These are phyloP conservation scores for Liasis olivaceus DNA, from an alignment of 2,797 vertebrate genomes.

Conservation along the genomic window DNA sequence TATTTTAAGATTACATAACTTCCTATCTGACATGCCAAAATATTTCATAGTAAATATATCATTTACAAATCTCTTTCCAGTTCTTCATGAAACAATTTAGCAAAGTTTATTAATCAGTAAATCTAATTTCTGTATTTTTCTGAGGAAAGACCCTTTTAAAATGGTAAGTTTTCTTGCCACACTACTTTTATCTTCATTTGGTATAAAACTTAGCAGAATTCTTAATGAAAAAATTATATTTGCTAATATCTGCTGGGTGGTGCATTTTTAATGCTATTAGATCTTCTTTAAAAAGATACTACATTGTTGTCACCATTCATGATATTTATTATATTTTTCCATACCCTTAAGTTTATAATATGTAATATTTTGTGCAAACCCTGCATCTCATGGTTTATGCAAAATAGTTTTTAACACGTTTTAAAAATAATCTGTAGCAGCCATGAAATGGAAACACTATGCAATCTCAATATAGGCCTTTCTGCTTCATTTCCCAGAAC, in stretches of 20 bases:
- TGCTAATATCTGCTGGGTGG: conserved; percentile 18
- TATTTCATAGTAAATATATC: neutral
- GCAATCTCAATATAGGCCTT: neutral
- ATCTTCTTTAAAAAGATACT: conserved; percentile 31
- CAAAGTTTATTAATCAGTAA: neutral
- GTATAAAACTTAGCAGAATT: neutral
- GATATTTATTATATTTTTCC: no score
- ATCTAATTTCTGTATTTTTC: neutral
- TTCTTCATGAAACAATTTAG: neutral
- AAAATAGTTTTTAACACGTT: conserved; percentile 51
- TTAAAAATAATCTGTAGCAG: neutral
- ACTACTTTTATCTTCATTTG: neutral
- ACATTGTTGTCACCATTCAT: neutral
- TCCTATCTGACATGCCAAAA: neutral
- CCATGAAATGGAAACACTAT: conserved; percentile 10
- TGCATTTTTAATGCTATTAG: conserved; percentile 30
- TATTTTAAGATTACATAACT: neutral
- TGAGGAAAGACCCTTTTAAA: neutral
- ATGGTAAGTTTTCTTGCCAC: neutral
- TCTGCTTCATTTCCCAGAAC: neutral
- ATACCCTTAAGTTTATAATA: conserved; percentile 22
- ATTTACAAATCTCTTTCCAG: neutral
- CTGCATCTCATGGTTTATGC: conserved; percentile 31
- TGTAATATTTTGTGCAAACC: conserved; percentile 24
- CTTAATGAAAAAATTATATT: conserved; percentile 7